Conservation (phyloP, 2,113 vertebrate genomes). For the Okapia johnstoni region DNA sequence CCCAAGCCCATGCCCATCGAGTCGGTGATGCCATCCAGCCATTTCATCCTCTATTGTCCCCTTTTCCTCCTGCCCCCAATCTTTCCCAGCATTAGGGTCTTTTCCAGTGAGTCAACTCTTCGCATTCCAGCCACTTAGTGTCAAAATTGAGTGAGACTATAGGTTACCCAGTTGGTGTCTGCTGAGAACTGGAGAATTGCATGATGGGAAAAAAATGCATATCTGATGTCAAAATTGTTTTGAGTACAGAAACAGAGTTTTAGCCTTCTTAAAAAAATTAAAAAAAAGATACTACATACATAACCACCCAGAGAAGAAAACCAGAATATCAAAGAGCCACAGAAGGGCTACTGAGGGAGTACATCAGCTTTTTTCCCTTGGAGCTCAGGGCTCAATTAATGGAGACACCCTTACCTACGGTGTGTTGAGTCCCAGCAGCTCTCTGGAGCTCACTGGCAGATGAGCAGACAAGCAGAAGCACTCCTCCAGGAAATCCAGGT, state of each 20-base stretch:
- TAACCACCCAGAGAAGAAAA: background rate
- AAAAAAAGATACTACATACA: background rate
- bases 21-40: no score
- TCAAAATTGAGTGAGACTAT: background rate
- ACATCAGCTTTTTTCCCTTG: background rate
- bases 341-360: background rate
- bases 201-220: background rate
- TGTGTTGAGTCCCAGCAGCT: background rate
- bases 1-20: no score
- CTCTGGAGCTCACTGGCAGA: background rate
- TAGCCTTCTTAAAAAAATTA: background rate
- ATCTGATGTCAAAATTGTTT: background rate
- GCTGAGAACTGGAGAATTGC: background rate
- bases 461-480: background rate
- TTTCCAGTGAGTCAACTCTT: no score
- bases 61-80: no score
- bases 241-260: background rate
- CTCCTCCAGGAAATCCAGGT: background rate
- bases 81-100: no score
- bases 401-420: fast-evolving
- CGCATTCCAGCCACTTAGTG: no score
- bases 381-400: background rate
- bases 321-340: background rate
- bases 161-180: background rate
- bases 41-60: no score